Base-by-base conservation (phyloP, 2,797 vertebrate genomes). In the Oreortyx pictus region DNA sequence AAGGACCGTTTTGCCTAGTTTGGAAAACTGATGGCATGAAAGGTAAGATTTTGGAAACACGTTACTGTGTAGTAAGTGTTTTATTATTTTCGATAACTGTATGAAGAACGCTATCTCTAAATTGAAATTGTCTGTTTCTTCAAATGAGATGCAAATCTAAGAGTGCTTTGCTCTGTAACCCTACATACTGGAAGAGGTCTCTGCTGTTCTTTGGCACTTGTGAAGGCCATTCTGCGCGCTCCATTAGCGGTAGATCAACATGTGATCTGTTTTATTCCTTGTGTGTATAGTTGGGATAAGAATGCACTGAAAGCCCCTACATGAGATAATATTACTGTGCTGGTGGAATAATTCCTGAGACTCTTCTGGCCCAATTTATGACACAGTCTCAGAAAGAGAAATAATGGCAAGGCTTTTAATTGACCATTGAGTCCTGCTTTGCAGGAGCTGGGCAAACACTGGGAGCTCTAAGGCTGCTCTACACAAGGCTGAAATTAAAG, bases 51-150 rank as follows among this genome's bases (percentile, higher is more conserved):
- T 15, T 80, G 41, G 41, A 72, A 61, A 14, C 8, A 2, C 1
- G 0, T 54, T 11, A 3, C n/a, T 61, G 20, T 13, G 1, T 44
- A 39, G 6, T 35, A 25, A 60, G 8, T 14, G 6, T 9, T 62
- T 33, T 16, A 19, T 66, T 72, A 31, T 19, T 93, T 23, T 5
- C n/a, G 15, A 47, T 25, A 20, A 31, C 41, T 77, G 56, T 33
- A 9, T 52, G 9, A 8, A 31, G 46, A 29, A 31, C 0, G 0
- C 10, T 82, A 10, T 61, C 23, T 10, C 31, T 64, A 16, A 86
- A 16, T 5, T 31, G 64, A 67, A 60, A 37, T 60, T 3, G 11
- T 15, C 68, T 11, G 4, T 41, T 25, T 74, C 37, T 43, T 85
- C 27, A 56, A 35, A 46, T 76, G 37, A 46, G 47, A 24, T 50